phyloP scores from a whole-genome alignment of 1,140 invertebrate genomes.

The Zaprionus kolodkinae region DNA sequence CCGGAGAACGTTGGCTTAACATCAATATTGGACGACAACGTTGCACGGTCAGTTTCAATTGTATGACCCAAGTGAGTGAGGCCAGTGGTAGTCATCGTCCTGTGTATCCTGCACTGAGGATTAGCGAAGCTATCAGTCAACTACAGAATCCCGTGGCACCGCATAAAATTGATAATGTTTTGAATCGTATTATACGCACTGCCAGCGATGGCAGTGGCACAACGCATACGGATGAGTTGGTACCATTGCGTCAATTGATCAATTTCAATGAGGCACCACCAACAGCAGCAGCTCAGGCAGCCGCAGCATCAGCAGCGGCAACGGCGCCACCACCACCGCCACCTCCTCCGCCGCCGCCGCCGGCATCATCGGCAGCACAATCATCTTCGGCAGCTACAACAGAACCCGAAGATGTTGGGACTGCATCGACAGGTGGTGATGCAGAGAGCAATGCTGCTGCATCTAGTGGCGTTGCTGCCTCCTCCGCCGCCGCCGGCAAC shows the following conservation, averaged over 20 bases:
- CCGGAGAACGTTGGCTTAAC: conserved; percentile 89
- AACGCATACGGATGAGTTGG: conserved; percentile 50
- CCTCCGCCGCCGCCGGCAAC: too few relatives aligned
- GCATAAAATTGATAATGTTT: conserved; percentile 51
- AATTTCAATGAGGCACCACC: conserved; percentile 53
- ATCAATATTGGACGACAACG: conserved; percentile 90
- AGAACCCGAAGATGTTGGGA: not conserved
- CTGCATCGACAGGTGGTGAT: not conserved
- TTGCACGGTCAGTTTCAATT: conserved; percentile 92
- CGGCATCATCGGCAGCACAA: not conserved
- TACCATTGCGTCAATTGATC: conserved; percentile 51
- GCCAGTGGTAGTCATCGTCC: conserved; percentile 93
- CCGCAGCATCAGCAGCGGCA: not conserved
- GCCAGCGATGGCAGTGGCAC: conserved; percentile 43
- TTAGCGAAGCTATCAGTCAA: conserved; percentile 66
- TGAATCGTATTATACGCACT: conserved; percentile 61
- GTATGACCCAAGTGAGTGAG: conserved; percentile 93
- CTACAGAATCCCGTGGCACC: conserved; percentile 40
- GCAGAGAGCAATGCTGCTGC: not conserved
- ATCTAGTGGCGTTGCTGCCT: too few relatives aligned
- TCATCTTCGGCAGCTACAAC: not conserved
- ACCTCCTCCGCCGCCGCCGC: not conserved
- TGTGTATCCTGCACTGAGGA: conserved; percentile 89
- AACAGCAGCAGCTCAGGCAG: not conserved
- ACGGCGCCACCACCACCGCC: not conserved